Base-by-base conservation (phyloP, 2,888 invertebrate species). In the Conchocele bisecta region DNA sequence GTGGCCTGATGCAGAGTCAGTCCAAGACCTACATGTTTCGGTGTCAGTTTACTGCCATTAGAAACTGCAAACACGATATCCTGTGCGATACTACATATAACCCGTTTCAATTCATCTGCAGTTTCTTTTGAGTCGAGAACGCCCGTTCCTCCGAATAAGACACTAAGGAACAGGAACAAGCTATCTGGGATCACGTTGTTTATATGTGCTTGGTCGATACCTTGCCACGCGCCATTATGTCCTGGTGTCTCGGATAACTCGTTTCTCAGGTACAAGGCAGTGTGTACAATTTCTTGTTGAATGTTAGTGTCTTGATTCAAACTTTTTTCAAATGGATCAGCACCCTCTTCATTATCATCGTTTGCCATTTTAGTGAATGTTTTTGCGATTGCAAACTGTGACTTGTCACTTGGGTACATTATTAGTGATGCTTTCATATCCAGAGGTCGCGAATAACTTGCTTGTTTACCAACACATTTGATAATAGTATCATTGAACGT, bases 1-100 rank as follows among this genome's bases (percentile, higher is more conserved):
- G 64, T 64, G 17, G 64, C 64, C 20, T 64, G 64, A n/a, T 64
- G 64, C 3, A 64, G 54, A 7, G 64, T 44, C 29, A 64, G 46
- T 2, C 56, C 64, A 1, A 64, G 28, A 17, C 64, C 64, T n/a
- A 64, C 35, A 56, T 64, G 64, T 35, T 56, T 64, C 24, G 61
- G 53, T 41, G 61, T 63, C 37, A 56, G 41, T 46, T 64, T 64
- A 1, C 42, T 28, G 3, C 64, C 54, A 56, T 56, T 64, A 24
- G 64, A 64, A 3, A 64, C 56, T 17, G 42, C 53, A 53, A 42
- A 64, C 3, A 64, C 26, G 11, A 64, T 42, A 35, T 64, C 64
- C 22, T 64, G 64, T 26, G 64, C 64, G n/a, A 64, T 54, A 24
- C 50, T 58, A n/a, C 37, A 53, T 41, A 51, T 20, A 46, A 56